A percentile compares a stretch with the other conserved stretches of the same genome.
phyloP scores from a whole-genome alignment of 2,797 vertebrate species.

The Acanthiza pusilla region DNA sequence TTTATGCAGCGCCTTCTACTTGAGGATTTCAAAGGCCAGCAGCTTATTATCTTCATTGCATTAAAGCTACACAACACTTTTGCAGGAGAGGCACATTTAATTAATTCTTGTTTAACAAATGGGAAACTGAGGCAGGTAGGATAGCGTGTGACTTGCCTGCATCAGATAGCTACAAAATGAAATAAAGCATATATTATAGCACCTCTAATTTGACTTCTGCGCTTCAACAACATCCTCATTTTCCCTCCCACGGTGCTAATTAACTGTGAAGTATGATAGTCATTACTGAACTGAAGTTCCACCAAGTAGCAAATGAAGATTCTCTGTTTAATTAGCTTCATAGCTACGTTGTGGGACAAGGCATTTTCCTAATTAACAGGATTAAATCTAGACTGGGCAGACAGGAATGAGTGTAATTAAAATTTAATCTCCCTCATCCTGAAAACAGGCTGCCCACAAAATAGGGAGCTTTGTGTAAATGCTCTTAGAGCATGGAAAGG shows the following conservation, averaged over 20 bases:
- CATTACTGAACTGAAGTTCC: conserved; percentile 5
- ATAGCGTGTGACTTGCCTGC: neutral
- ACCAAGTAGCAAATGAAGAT: conserved; percentile 23
- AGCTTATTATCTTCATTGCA: neutral
- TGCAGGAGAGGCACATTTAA: neutral
- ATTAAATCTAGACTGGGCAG: conserved; percentile 30
- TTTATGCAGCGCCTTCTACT: neutral
- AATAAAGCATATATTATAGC: neutral
- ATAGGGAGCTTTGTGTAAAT: conserved; percentile 39
- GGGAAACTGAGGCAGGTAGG: neutral
- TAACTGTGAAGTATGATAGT: conserved; percentile 32
- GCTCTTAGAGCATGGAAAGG: conserved; percentile 27
- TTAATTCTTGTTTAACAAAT: neutral
- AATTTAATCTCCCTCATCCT: conserved; percentile 43
- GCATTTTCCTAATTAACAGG: conserved; percentile 48
- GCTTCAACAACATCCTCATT: conserved; percentile 3
- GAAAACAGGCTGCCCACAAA: conserved; percentile 32
- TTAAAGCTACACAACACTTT: neutral
- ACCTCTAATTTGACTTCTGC: neutral
- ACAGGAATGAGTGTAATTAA: conserved; percentile 52
- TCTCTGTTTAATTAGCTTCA: conserved; percentile 42
- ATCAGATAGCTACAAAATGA: conserved; percentile 3
- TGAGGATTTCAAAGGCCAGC: conserved; percentile 7
- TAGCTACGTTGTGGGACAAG: conserved; percentile 9
- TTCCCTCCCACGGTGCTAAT: conserved; percentile 45